A percentile compares a stretch with the other conserved stretches of the same genome.
These are phyloP conservation scores for Euphydryas editha DNA, from an alignment of 2,888 invertebrate genomes.

Conservation along the genomic window DNA sequence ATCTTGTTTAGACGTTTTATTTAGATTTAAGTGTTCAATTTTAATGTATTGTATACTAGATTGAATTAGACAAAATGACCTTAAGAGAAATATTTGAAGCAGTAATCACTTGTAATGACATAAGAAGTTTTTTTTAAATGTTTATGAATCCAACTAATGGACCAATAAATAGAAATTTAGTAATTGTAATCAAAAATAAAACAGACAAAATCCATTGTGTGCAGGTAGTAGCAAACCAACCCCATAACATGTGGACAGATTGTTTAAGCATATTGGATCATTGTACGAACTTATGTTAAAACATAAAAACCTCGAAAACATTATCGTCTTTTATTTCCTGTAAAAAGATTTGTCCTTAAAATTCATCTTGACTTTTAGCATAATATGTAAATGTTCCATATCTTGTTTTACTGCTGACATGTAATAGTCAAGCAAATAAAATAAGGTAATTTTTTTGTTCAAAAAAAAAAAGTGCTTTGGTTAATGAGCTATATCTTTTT, in stretches of 20 bases:
- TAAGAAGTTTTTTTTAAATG: slow-evolving; percentile 60
- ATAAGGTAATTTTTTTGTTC: too few species aligned
- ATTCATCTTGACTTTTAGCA: not conserved
- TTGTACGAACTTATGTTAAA: slow-evolving; percentile 81
- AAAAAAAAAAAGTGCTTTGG: too few species aligned
- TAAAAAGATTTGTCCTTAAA: not conserved
- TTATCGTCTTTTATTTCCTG: slow-evolving; percentile 59
- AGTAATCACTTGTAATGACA: slow-evolving; percentile 58
- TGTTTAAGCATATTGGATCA: slow-evolving; percentile 78
- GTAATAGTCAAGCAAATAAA: too few species aligned
- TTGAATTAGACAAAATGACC: slow-evolving; percentile 69
- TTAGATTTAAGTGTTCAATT: slow-evolving; percentile 80
- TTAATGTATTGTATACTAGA: slow-evolving; percentile 76
- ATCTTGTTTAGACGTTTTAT: slow-evolving; percentile 81
- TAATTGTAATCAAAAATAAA: slow-evolving; percentile 57
- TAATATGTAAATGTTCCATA: not conserved
- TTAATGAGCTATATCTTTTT: too few species aligned
- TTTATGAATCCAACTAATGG: slow-evolving; percentile 74
- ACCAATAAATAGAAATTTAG: slow-evolving; percentile 73
- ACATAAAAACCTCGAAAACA: slow-evolving; percentile 76
- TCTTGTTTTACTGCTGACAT: too few species aligned
- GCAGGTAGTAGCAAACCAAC: slow-evolving; percentile 54
- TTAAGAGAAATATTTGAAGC: slow-evolving; percentile 57
- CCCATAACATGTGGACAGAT: slow-evolving; percentile 69
- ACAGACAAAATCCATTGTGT: slow-evolving; percentile 50